Evolutionary conservation across 2,888 invertebrate species (phyloP), one percentile per base, ranked within the genome.

Genomic region (Pyrrhia umbra): DNA sequence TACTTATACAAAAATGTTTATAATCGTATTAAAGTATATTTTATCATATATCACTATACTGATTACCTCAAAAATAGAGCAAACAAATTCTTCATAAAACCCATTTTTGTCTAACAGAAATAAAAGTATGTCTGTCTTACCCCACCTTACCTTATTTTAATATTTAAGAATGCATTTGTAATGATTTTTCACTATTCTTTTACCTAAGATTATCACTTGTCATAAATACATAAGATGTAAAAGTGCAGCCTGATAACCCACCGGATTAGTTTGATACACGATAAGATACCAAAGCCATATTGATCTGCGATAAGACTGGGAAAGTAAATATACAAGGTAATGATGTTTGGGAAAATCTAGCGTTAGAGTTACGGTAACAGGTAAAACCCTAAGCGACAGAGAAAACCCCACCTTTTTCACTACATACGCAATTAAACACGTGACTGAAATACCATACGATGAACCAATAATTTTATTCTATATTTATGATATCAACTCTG

Each of bases 221-320:
- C 25, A 39, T 5, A n/a, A 23, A 16, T 30, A 5, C 10, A 34
- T 30, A 10, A 27, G 2, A 16, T 4, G 27, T 8, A 15, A 1
- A 34, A 5, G 27, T 18, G 9, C 9, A 23, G 0, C n/a, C 2
- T 25, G 34, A 47, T 27, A 34, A 27, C 20, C 23, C 10, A 30
- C 1, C 6, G 4, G 30, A 57, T 66, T 10, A 68, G 23, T 59
- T 67, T 6, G 30, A 39, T 10, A 9, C 2, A 18, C 13, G 30
- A 51, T 68, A 6, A 66, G 50, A 51, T 51, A 55, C 8, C 2
- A 10, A 21, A 43, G 2, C 15, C 16, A 27, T 13, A 2, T 30
- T 15, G 21, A 34, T 65, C 16, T 20, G 9, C 8, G 18, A 37
- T 37, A 34, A 21, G 13, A n/a, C 20, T 25, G n/a, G 1, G 6